A percentile compares a stretch with the other conserved stretches of the same genome.
These are phyloP conservation scores for Scaptodrosophila latifasciaeformis DNA, from an alignment of 2,888 invertebrate species.

Conservation along the genomic window DNA sequence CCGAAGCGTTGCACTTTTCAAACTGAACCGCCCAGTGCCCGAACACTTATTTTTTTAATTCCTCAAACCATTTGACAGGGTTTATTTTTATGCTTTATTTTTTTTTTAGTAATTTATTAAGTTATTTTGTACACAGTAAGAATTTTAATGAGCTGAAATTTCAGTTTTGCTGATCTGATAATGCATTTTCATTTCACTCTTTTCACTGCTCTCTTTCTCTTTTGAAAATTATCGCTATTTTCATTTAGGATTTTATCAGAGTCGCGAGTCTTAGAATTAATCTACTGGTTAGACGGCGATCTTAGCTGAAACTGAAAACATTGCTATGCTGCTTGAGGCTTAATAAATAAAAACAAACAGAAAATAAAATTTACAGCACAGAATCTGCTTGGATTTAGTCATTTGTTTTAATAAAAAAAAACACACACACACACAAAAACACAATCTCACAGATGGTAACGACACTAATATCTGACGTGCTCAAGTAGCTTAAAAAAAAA, in stretches of 20 bases:
- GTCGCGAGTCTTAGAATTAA: slow-evolving; percentile 1
- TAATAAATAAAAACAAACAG: slow-evolving; percentile 51
- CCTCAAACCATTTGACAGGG: too few relatives aligned
- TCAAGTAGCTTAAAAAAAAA: slow-evolving; percentile 12
- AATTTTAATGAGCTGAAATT: too few relatives aligned
- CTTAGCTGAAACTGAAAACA: slow-evolving; percentile 63
- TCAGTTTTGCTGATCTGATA: background rate
- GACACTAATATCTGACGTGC: slow-evolving; percentile 10
- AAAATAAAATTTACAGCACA: background rate
- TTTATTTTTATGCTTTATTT: slow-evolving; percentile 1
- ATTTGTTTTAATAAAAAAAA: slow-evolving; percentile 3
- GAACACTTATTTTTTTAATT: too few relatives aligned
- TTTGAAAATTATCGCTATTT: background rate
- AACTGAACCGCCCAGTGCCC: too few relatives aligned
- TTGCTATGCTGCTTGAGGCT: slow-evolving; percentile 49
- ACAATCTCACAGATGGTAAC: slow-evolving; percentile 34
- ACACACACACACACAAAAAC: background rate
- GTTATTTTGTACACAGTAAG: too few relatives aligned
- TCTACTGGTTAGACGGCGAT: slow-evolving; percentile 55
- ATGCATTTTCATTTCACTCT: too few relatives aligned
- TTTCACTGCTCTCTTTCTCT: too few relatives aligned
- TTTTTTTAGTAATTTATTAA: too few relatives aligned
- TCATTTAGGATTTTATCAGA: background rate
- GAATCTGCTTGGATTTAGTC: slow-evolving; percentile 5
- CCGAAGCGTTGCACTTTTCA: too few relatives aligned